phyloP scores from a whole-genome alignment of 2,113 vertebrate species.

The Hemichromis elongatus region DNA sequence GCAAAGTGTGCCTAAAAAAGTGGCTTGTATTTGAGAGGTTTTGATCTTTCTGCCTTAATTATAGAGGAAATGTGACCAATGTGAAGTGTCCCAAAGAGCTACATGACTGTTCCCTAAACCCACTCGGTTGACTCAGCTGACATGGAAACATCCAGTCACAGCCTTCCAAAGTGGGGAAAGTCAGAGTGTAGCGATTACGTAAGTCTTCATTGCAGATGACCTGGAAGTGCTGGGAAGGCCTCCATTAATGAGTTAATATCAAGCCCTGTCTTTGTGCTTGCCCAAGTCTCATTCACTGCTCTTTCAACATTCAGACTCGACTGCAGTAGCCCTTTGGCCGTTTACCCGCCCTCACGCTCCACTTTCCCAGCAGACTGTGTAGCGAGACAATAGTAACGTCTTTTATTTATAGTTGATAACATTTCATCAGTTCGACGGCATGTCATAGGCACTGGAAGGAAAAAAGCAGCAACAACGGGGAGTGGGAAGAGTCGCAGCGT shows the following conservation, averaged over 20 bases:
- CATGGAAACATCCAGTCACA: neutral
- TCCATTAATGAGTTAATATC: conserved; percentile 32
- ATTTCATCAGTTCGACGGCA: conserved; percentile 7
- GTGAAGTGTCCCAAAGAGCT: neutral
- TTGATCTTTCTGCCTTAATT: neutral
- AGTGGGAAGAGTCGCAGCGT: neutral
- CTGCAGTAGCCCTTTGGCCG: conserved; percentile 10
- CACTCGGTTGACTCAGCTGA: neutral
- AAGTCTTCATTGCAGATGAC: conserved; percentile 43
- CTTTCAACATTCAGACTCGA: neutral
- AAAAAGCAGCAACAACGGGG: neutral
- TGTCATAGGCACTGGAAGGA: neutral
- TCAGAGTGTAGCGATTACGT: conserved; percentile 9
- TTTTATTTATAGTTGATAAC: conserved; percentile 41
- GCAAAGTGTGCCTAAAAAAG: neutral
- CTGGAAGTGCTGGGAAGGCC: neutral
- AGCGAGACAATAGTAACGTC: neutral
- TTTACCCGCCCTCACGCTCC: conserved; percentile 7
- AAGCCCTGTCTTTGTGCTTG: neutral
- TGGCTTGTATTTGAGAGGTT: neutral
- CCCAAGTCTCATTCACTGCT: neutral
- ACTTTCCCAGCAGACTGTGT: conserved; percentile 6
- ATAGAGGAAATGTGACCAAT: neutral
- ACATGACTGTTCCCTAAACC: neutral
- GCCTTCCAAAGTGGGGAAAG: neutral